phyloP scores from a whole-genome alignment of 1,140 invertebrate genomes.

The Nasonia vitripennis region DNA sequence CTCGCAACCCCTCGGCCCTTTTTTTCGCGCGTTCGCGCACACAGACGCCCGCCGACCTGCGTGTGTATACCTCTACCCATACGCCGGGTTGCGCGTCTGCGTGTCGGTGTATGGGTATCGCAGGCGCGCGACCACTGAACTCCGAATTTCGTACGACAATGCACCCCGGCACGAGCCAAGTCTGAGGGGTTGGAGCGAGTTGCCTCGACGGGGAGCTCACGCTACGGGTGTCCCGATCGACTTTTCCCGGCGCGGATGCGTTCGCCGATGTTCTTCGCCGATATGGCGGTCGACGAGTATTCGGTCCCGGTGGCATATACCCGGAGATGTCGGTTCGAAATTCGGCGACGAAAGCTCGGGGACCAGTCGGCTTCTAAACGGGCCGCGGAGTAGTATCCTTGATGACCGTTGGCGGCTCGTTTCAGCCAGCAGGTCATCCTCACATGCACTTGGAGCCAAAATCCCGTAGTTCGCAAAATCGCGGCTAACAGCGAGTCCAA shows the following conservation, averaged over 20 bases:
- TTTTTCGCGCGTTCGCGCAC: constrained; percentile 12
- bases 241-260: neutral
- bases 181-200: constrained; percentile 35
- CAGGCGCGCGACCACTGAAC: constrained; percentile 40
- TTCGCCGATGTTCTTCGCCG: neutral
- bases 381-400: too few species aligned
- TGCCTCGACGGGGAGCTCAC: constrained; percentile 17
- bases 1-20: constrained; percentile 14
- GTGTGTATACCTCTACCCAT: neutral
- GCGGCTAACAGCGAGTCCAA: too few species aligned
- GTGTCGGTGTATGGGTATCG: neutral
- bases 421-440: too few species aligned
- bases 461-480: too few species aligned
- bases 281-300: too few species aligned
- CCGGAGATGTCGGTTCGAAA: too few species aligned
- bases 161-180: constrained; percentile 46
- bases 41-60: neutral
- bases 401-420: too few species aligned
- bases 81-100: neutral
- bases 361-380: too few species aligned
- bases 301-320: too few species aligned
- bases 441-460: too few species aligned
- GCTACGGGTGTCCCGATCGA: constrained; percentile 24
- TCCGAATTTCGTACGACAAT: constrained; percentile 42
- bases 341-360: too few species aligned